Evolutionary conservation across 1,140 invertebrate genomes (phyloP).

Genomic region (Drosophila prosaltans): DNA sequence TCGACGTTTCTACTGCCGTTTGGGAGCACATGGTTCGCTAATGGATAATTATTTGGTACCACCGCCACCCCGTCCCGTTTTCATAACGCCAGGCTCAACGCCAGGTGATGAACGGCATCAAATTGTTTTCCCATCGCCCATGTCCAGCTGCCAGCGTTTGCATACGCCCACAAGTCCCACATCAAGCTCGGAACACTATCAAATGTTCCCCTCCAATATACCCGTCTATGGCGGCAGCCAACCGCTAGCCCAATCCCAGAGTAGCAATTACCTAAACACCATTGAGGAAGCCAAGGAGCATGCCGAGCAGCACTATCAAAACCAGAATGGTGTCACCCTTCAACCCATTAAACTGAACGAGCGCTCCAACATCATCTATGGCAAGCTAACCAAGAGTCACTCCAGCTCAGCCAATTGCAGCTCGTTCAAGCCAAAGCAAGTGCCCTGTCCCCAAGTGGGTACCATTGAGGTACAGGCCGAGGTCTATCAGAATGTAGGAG

Average conservation of each 20-base stretch:
- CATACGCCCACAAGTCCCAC: slow-evolving; percentile 80
- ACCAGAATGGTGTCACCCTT: slow-evolving; percentile 76
- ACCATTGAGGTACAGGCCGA: slow-evolving; percentile 75
- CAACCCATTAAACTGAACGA: slow-evolving; percentile 82
- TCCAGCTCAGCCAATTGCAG: slow-evolving; percentile 64
- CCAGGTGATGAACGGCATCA: slow-evolving; percentile 78
- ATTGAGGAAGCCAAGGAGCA: slow-evolving; percentile 80
- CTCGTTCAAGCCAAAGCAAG: slow-evolving; percentile 78
- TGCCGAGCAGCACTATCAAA: slow-evolving; percentile 62
- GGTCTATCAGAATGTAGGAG: slow-evolving; percentile 77
- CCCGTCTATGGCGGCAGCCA: slow-evolving; percentile 76
- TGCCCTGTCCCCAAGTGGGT: slow-evolving; percentile 64
- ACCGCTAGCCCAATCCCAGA: slow-evolving; percentile 56
- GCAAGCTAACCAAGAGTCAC: slow-evolving; percentile 68
- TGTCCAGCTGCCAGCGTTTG: slow-evolving; percentile 68
- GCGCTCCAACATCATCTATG: slow-evolving; percentile 76
- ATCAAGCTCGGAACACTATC: slow-evolving; percentile 71
- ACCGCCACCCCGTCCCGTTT: slow-evolving; percentile 84
- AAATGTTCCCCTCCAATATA: slow-evolving; percentile 82
- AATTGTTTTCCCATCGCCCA: slow-evolving; percentile 74
- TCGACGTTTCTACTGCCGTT: slow-evolving; percentile 86
- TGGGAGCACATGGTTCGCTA: slow-evolving; percentile 82
- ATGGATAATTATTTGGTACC: slow-evolving; percentile 85
- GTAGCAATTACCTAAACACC: slow-evolving; percentile 76
- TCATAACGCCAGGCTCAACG: slow-evolving; percentile 72